Conservation (phyloP, 2,113 vertebrate species). For the Grus americana region DNA sequence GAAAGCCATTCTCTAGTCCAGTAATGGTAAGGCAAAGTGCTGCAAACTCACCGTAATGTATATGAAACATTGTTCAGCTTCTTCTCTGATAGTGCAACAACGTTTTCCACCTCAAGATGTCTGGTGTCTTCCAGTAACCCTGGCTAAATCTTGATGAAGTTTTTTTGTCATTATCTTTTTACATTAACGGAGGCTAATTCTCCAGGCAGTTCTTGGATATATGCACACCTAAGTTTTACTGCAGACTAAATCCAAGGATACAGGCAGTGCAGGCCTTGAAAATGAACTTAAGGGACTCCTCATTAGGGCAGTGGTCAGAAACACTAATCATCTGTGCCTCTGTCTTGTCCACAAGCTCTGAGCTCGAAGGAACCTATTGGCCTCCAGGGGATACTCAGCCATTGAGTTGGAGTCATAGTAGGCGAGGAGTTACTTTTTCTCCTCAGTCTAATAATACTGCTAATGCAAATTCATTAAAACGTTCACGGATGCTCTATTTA, state of each 20-base stretch:
- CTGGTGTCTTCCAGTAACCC: neutral
- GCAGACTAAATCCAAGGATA: neutral
- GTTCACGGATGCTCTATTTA: neutral
- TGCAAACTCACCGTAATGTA: neutral
- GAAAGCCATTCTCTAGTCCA: neutral
- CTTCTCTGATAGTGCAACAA: neutral
- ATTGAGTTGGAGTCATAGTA: rapidly evolving
- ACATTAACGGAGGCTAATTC: neutral
- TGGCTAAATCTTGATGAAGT: neutral
- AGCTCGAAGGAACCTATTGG: neutral
- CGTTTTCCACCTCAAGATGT: neutral
- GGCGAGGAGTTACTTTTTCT: neutral
- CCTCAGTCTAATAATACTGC: neutral
- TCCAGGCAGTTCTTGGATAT: neutral
- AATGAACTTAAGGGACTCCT: neutral
- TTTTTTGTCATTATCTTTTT: neutral
- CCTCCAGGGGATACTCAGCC: neutral
- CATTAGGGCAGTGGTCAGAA: neutral
- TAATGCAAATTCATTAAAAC: neutral
- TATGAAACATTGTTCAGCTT: neutral
- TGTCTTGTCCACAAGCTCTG: neutral
- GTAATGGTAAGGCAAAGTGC: neutral
- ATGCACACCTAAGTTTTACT: neutral
- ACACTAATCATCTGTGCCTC: neutral
- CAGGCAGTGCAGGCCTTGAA: neutral